Conservation (phyloP, 2,888 invertebrate species). For the Encarsia formosa region DNA sequence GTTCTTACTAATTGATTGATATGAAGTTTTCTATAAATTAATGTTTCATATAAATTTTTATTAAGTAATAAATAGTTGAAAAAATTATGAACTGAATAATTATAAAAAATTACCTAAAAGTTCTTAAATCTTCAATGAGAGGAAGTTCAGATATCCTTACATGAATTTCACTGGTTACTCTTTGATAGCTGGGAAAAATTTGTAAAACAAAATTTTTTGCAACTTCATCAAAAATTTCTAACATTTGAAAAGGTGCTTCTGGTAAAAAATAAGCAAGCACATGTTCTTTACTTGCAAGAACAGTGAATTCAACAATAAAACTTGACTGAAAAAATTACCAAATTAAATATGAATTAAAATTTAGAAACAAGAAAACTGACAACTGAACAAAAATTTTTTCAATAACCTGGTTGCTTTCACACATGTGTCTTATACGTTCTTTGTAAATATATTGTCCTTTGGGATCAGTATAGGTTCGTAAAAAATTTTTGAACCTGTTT, state of each 20-base stretch:
- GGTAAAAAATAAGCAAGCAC: constrained; percentile 95
- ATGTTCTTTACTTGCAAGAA: constrained; percentile 85
- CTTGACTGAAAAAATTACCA: constrained; percentile 57
- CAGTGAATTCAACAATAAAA: constrained; percentile 88
- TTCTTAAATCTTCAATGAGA: constrained; percentile 90
- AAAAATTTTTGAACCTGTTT: constrained; percentile 87
- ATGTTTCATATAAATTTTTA: not conserved
- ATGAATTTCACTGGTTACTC: constrained; percentile 90
- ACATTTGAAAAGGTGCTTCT: constrained; percentile 94
- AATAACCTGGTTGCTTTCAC: constrained; percentile 74
- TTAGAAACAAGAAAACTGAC: not conserved
- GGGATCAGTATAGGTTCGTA: constrained; percentile 82
- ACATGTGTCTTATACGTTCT: constrained; percentile 91
- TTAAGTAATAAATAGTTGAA: too few species aligned
- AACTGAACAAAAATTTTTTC: constrained; percentile 1
- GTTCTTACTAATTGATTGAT: constrained; percentile 93
- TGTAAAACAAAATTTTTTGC: constrained; percentile 89
- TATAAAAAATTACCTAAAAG: constrained; percentile 63
- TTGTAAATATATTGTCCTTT: constrained; percentile 86
- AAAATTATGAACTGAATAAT: not conserved
- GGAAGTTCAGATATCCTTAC: constrained; percentile 94
- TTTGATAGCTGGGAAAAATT: constrained; percentile 93
- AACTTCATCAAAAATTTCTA: constrained; percentile 93
- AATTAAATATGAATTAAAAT: constrained; percentile 27
- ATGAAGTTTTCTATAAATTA: constrained; percentile 64